Conservation (phyloP, 2,113 vertebrate species). For the Percopsis transmontana region DNA sequence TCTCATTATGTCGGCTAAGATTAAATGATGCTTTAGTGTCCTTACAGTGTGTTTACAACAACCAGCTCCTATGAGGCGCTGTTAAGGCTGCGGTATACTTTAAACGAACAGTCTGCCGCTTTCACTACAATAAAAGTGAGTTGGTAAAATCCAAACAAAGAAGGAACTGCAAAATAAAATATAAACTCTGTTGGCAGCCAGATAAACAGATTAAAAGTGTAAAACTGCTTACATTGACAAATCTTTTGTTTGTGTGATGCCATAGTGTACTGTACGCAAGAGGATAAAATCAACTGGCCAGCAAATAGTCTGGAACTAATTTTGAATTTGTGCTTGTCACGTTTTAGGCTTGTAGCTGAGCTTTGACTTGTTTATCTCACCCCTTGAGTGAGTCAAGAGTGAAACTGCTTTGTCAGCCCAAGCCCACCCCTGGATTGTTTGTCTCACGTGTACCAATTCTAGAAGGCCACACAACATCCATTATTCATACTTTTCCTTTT, state of each 20-base stretch:
- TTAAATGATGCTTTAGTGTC: background rate
- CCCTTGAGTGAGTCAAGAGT: background rate
- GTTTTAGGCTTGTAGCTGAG: background rate
- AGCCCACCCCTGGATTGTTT: background rate
- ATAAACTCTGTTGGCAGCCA: too few relatives aligned
- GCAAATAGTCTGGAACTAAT: background rate
- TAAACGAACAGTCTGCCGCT: too few relatives aligned
- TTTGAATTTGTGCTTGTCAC: background rate
- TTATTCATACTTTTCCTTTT: background rate
- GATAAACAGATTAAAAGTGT: too few relatives aligned
- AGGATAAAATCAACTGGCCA: background rate
- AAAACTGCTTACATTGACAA: too few relatives aligned
- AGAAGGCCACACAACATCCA: background rate
- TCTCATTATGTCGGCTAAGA: background rate
- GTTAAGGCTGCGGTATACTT: background rate
- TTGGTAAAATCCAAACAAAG: too few relatives aligned
- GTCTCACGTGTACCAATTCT: background rate
- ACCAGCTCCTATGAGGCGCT: slow-evolving; percentile 9
- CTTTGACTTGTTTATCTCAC: background rate
- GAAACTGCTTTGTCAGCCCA: background rate
- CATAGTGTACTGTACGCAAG: background rate
- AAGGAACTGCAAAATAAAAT: too few relatives aligned
- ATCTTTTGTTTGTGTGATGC: background rate
- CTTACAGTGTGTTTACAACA: background rate
- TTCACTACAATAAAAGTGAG: too few relatives aligned